These are phyloP conservation scores for Bolinopsis microptera DNA, from an alignment of 37 sponge, comb jelly and placozoan species.

Conservation along the genomic window DNA sequence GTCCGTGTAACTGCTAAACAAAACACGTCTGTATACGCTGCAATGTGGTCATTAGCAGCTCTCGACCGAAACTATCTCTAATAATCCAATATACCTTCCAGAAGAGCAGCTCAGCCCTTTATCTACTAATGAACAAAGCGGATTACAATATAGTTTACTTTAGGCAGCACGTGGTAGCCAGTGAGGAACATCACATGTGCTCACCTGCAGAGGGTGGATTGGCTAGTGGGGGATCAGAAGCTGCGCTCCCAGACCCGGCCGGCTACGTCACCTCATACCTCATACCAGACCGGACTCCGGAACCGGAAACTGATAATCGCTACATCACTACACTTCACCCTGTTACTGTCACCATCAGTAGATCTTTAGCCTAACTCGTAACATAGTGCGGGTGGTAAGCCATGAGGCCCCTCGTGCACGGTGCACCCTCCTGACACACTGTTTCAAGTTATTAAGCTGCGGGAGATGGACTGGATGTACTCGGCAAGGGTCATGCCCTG, in stretches of 20 bases:
- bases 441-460: not conserved
- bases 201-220: not conserved
- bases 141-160: not conserved
- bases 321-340: not conserved
- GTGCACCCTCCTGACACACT: not conserved
- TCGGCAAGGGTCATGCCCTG: not conserved
- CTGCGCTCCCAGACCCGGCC: not conserved
- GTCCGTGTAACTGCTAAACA: not conserved
- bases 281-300: not conserved
- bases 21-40: not conserved
- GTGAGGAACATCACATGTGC: not conserved
- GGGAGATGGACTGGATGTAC: not conserved
- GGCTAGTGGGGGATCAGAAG: not conserved
- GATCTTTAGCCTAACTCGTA: not conserved
- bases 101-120: not conserved
- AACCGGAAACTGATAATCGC: not conserved
- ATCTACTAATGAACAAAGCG: not conserved
- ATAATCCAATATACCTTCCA: not conserved
- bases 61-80: not conserved
- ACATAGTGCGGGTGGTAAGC: not conserved
- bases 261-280: not conserved
- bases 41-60: not conserved
- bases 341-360: not conserved
- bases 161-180: not conserved
- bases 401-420: not conserved